Evolutionary conservation across 2,113 vertebrate genomes (phyloP).

Genomic region (Peromyscus maniculatus): DNA sequence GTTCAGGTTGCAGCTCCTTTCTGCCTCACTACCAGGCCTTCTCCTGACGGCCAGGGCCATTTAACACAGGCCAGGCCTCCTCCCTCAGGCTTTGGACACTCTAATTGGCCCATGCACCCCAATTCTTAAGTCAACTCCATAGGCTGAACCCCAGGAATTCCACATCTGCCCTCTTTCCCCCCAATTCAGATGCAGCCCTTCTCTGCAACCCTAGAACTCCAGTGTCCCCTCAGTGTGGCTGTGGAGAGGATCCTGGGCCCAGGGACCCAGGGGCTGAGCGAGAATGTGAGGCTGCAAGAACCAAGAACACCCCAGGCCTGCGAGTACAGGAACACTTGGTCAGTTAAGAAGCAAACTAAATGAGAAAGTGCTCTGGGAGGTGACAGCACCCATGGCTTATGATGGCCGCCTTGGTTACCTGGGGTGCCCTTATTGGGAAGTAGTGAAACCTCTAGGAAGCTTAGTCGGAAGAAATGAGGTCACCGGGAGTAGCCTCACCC

Average conservation of each 20-base stretch:
- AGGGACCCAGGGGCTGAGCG: neutral
- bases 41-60: accelerated
- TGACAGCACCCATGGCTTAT: too few relatives aligned
- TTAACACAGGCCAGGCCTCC: neutral
- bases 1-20: neutral
- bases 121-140: neutral
- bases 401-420: neutral
- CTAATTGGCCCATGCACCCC: neutral
- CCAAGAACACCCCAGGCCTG: neutral
- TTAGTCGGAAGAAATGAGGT: neutral
- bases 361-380: neutral
- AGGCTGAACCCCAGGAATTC: neutral
- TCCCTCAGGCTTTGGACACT: accelerated
- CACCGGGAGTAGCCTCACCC: neutral
- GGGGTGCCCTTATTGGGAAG: neutral
- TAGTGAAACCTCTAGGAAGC: neutral
- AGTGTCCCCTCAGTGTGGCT: neutral
- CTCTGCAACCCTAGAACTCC: neutral
- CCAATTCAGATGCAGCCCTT: neutral
- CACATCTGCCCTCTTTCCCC: neutral
- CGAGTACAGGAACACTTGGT: neutral
- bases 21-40: neutral
- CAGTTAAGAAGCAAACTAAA: neutral
- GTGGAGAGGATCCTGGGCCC: neutral
- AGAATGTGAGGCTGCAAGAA: neutral